phyloP scores from a whole-genome alignment of 2,113 vertebrate species.

The Rhinopithecus roxellana region DNA sequence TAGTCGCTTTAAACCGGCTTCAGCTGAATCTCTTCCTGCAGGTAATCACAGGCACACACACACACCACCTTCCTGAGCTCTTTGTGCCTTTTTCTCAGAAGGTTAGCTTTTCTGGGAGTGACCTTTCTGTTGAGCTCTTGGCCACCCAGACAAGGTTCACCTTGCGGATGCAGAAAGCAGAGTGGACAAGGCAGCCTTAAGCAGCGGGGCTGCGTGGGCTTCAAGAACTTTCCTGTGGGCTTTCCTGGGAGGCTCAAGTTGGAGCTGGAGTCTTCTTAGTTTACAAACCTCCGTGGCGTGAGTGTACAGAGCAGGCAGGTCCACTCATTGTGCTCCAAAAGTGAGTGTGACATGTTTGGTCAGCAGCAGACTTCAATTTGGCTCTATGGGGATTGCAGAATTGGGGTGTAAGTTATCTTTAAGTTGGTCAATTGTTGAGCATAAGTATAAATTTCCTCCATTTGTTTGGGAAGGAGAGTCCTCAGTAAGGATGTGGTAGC shows the following conservation, averaged over 20 bases:
- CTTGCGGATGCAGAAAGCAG: background rate
- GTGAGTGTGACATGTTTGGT: background rate
- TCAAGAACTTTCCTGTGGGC: background rate
- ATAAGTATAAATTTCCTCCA: background rate
- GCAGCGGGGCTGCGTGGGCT: rapidly evolving
- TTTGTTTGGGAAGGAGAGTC: background rate
- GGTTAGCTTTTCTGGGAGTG: background rate
- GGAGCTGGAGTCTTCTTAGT: background rate
- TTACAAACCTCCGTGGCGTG: background rate
- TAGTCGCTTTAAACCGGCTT: background rate
- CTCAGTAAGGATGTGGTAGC: background rate
- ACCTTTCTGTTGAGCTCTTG: background rate
- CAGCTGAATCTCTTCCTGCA: background rate
- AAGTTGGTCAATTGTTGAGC: background rate
- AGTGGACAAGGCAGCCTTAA: background rate
- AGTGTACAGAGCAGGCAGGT: background rate
- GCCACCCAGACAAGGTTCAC: background rate
- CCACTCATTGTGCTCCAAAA: background rate
- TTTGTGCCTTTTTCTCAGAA: background rate
- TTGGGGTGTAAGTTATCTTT: background rate
- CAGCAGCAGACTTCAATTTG: background rate
- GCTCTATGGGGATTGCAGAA: background rate
- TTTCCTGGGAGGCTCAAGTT: background rate
- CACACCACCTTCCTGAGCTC: background rate
- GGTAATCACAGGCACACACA: background rate